Evolutionary conservation across 2,888 invertebrate species (phyloP).

Genomic region (Tolmerus cingulatus): DNA sequence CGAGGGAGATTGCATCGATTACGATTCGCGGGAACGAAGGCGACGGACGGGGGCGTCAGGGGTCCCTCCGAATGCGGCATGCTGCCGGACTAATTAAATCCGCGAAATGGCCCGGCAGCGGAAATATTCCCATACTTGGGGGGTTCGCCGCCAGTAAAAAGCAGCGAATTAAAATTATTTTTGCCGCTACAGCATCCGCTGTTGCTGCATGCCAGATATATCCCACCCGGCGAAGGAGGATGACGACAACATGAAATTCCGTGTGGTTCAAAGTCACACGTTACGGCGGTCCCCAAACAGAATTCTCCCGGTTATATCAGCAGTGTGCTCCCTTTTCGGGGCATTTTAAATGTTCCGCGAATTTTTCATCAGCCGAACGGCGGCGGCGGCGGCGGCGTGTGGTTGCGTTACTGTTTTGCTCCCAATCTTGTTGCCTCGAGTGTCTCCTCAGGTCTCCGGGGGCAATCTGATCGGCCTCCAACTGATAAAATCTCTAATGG

Average conservation of each 20-base stretch:
- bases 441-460: conserved; percentile 6
- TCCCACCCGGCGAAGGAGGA: neutral
- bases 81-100: conserved; percentile 47
- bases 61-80: conserved; percentile 10
- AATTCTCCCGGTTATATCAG: neutral
- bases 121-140: conserved; percentile 46
- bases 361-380: conserved; percentile 5
- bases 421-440: conserved; percentile 28
- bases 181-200: neutral
- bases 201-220: neutral
- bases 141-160: conserved; percentile 40
- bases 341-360: neutral
- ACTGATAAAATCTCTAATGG: conserved; percentile 44
- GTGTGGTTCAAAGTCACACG: conserved; percentile 25
- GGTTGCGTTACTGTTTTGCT: conserved; percentile 35
- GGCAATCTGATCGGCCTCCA: conserved; percentile 44
- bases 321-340: conserved; percentile 33
- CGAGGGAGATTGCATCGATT: conserved; percentile 7
- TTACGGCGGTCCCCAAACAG: neutral
- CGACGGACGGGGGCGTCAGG: neutral
- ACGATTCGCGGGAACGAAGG: neutral
- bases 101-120: conserved; percentile 44
- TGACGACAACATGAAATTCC: conserved; percentile 17
- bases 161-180: conserved; percentile 44
- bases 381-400: neutral